Base-by-base conservation (phyloP, 92 coral and sea anemone species). In the Epizoanthus stellaris region DNA sequence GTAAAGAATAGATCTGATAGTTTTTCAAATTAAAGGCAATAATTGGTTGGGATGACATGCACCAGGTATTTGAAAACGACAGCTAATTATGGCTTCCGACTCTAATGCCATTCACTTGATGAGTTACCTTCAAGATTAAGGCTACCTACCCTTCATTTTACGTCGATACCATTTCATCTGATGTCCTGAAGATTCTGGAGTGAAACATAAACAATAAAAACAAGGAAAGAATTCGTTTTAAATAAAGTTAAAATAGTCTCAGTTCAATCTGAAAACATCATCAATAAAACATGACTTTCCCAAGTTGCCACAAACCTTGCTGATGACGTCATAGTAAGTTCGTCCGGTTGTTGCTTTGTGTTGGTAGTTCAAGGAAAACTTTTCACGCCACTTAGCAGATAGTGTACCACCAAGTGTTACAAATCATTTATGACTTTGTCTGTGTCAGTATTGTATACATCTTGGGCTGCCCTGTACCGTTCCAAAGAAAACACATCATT, bases 281-380 rank as follows among this genome's bases (percentile, higher is more conserved):
- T 79, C 12, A 79, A 79, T 79, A 79, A 79, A 40, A 43, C 21
- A 79, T 59, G 72, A 63, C 43, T 43, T 34, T 8, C 56, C 56
- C 20, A 16, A 59, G 49, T 1, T 61, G 83, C 73, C 73, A 67
- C 73, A 42, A 68, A 68, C 16, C 73, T 52, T 9, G 52, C 4
- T 6, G 13, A 63, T 79, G 83, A 79, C 72, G 59, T 79, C 83
- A 79, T 79, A 19, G 49, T 15, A 38, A 13, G 52, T 38, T 5
- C 34, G 21, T 61, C 83, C 14, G 83, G 83, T 79, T 79, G 58
- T 63, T 45, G 60, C 70, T 79, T 79, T 79, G 83, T 79, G 56
- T 20, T 77, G 42, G 64, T 25, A 43, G 34, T 14, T 42, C 30
- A 69, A 10, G 66, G 58, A 9, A 36, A 54, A 40, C 9, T 9